Evolutionary conservation across 2,888 invertebrate species (phyloP).

Genomic region (Yponomeuta evonymella): DNA sequence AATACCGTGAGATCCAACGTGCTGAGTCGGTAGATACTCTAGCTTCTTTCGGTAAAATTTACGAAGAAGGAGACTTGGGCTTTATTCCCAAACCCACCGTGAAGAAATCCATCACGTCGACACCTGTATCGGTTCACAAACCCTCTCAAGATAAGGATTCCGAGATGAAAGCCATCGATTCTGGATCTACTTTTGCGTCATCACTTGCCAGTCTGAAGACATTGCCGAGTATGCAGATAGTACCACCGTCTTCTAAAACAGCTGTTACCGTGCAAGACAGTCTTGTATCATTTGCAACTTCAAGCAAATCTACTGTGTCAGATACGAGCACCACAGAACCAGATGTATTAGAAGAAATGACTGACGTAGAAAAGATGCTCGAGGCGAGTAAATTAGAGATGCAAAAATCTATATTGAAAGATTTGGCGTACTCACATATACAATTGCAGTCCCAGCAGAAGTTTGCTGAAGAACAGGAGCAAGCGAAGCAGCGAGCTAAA

Average conservation of each 20-base stretch:
- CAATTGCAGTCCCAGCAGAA: slow-evolving; percentile 5
- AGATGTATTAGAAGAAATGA: slow-evolving; percentile 34
- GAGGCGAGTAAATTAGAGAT: slow-evolving; percentile 53
- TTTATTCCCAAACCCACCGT: slow-evolving; percentile 73
- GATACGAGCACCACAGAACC: slow-evolving; percentile 27
- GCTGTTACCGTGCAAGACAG: slow-evolving; percentile 42
- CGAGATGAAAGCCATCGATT: neutral
- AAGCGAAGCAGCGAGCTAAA: slow-evolving; percentile 9
- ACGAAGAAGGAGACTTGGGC: slow-evolving; percentile 80
- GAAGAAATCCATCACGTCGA: neutral
- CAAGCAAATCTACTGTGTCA: slow-evolving; percentile 41
- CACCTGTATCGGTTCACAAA: neutral
- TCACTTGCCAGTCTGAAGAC: slow-evolving; percentile 36
- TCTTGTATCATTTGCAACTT: slow-evolving; percentile 52
- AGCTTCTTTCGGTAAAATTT: slow-evolving; percentile 71
- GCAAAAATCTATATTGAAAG: slow-evolving; percentile 60
- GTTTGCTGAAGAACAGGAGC: slow-evolving; percentile 2
- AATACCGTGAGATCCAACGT: slow-evolving; percentile 55
- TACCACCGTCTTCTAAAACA: slow-evolving; percentile 40
- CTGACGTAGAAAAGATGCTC: slow-evolving; percentile 44
- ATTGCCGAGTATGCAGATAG: slow-evolving; percentile 46
- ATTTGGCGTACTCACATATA: slow-evolving; percentile 48
- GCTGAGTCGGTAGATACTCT: slow-evolving; percentile 59
- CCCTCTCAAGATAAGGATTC: neutral
- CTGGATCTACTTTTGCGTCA: neutral